phyloP scores from a whole-genome alignment of 2,113 vertebrate genomes.

The Columba janthina region DNA sequence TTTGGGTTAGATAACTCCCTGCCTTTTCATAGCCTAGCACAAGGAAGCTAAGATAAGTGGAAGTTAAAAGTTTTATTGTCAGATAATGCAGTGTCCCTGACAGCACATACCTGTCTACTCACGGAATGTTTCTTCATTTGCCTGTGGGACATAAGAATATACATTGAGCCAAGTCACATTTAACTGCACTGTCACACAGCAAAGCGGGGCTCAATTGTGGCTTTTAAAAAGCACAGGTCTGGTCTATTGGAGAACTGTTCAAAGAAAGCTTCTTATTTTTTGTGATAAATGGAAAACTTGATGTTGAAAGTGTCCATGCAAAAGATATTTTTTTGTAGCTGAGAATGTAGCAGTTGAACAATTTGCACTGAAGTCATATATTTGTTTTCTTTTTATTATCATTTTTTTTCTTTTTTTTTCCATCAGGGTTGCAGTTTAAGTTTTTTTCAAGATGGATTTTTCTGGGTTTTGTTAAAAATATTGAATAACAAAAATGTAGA shows the following conservation, averaged over 20 bases:
- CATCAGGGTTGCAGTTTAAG: not conserved
- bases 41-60: not conserved
- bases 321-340: not conserved
- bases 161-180: not conserved
- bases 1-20: not conserved
- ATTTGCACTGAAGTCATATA: fast-evolving
- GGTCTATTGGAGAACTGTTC: not conserved
- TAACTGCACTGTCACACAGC: not conserved
- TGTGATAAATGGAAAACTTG: not conserved
- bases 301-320: not conserved
- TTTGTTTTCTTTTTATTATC: not conserved
- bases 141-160: not conserved
- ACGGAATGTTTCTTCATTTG: not conserved
- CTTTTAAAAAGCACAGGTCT: not conserved
- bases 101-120: not conserved
- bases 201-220: not conserved
- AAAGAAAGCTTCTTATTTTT: not conserved
- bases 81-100: not conserved
- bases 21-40: not conserved
- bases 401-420: not conserved
- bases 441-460: not conserved
- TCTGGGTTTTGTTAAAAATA: not conserved
- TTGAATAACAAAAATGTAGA: not conserved
- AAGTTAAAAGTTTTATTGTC: not conserved
- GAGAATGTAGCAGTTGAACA: not conserved